Evolutionary conservation across 2,113 vertebrate species (phyloP).

Genomic region (Tachysurus vachellii): DNA sequence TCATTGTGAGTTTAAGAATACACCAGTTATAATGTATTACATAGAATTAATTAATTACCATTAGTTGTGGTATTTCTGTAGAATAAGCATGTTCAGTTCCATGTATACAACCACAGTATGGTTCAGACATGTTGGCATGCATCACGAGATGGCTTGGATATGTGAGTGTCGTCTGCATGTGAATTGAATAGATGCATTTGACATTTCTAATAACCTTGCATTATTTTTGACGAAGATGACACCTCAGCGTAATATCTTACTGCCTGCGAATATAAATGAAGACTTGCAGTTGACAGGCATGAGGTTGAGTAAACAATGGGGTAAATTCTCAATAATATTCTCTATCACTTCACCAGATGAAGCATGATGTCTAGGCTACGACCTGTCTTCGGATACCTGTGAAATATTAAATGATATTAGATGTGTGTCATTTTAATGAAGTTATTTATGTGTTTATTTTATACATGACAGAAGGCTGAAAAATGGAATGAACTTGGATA

Average conservation of each 20-base stretch:
- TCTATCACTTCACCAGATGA: not conserved
- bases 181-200: not conserved
- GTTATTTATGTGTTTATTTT: not conserved
- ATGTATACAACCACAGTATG: not conserved
- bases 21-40: not conserved
- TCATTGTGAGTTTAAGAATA: not conserved
- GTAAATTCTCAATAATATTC: not conserved
- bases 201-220: slow-evolving; percentile 9
- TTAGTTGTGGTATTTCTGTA: not conserved
- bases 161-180: not conserved
- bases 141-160: not conserved
- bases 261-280: not conserved
- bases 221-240: slow-evolving; percentile 14
- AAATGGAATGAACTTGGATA: not conserved
- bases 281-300: not conserved
- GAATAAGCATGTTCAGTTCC: not conserved
- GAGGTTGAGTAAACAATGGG: not conserved
- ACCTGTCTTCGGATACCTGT: not conserved
- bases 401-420: not conserved
- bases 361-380: not conserved
- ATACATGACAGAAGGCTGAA: not conserved
- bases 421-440: not conserved
- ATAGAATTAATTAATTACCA: not conserved
- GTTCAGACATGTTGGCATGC: not conserved
- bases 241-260: not conserved